A percentile compares a stretch with the other conserved stretches of the same genome.
These are phyloP conservation scores for Abramis brama DNA, from an alignment of 2,113 vertebrate genomes.

Conservation along the genomic window DNA sequence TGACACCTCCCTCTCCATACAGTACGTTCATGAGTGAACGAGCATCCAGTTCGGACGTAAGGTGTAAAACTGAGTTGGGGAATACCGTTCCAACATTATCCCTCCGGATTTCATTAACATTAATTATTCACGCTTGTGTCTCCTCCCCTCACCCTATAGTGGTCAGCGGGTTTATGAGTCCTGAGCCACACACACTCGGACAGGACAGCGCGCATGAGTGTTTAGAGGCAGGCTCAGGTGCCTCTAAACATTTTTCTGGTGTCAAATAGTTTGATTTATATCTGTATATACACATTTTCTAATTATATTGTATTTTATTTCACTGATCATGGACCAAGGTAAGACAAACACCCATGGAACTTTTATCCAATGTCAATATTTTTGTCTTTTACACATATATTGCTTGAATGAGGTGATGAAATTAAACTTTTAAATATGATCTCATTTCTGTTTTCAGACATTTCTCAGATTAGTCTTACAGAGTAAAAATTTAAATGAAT, in stretches of 20 bases:
- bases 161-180: constrained; percentile 57
- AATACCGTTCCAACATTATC: constrained; percentile 11
- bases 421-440: background rate
- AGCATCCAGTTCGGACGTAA: background rate
- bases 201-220: constrained; percentile 27
- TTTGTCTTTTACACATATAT: background rate
- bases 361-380: background rate
- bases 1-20: background rate
- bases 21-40: no score
- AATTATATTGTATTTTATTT: background rate
- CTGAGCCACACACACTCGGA: constrained; percentile 56
- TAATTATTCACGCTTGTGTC: constrained; percentile 36
- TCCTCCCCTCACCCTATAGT: constrained; percentile 50
- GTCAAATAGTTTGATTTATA: background rate
- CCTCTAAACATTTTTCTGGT: background rate
- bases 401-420: background rate
- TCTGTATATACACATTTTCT: background rate
- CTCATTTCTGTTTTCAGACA: background rate
- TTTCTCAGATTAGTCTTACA: background rate
- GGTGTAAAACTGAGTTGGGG: constrained; percentile 17
- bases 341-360: constrained; percentile 32
- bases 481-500: background rate
- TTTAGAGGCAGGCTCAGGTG: constrained; percentile 62
- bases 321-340: constrained; percentile 71
- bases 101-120: constrained; percentile 21